Conservation (phyloP, 2,888 invertebrate genomes). For the Julus scandinavius region DNA sequence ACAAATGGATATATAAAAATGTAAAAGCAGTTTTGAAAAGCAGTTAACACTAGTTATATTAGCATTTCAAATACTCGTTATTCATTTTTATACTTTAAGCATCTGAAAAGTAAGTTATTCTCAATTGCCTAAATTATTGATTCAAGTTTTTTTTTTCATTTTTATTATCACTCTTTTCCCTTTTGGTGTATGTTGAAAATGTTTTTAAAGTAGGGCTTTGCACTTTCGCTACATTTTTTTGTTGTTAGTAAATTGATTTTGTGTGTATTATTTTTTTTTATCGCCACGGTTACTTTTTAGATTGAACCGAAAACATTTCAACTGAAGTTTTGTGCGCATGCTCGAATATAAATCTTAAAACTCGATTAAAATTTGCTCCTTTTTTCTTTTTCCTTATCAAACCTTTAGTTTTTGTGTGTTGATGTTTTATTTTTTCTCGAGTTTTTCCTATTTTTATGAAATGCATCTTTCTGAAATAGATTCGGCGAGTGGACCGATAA, state of each 20-base stretch:
- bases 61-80: no score
- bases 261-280: neutral
- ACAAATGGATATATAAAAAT: no score
- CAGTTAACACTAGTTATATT: no score
- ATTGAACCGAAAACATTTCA: neutral
- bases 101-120: no score
- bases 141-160: no score
- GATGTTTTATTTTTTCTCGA: neutral
- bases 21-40: no score
- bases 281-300: neutral
- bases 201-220: neutral
- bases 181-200: no score
- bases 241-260: neutral
- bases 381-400: neutral
- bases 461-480: neutral
- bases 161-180: no score
- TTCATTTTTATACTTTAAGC: no score
- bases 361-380: neutral
- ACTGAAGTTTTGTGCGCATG: neutral
- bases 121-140: no score
- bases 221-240: neutral
- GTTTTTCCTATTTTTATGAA: neutral
- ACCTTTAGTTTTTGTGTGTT: neutral
- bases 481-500: constrained; percentile 16
- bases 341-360: neutral